Percentiles rank a stretch among this genome's conserved stretches.
phyloP scores from a whole-genome alignment of 2,113 vertebrate genomes.

The Syngnathus floridae region DNA sequence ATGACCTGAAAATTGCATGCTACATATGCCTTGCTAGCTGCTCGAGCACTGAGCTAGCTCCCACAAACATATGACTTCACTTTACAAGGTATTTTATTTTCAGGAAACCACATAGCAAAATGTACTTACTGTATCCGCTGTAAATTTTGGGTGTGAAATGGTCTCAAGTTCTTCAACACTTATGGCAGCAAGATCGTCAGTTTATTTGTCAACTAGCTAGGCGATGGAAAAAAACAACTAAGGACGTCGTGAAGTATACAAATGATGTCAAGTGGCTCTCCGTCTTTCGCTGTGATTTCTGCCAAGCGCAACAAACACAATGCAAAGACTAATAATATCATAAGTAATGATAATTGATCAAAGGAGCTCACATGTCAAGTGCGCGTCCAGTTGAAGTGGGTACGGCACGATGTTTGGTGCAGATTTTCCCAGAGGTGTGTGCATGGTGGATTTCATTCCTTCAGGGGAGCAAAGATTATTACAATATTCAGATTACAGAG shows the following conservation, averaged over 20 bases:
- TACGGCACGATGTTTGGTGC: conserved; percentile 33
- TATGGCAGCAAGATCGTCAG: too few relatives aligned
- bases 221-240: not conserved
- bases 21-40: too few relatives aligned
- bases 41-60: too few relatives aligned
- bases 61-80: not conserved
- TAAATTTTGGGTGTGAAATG: too few relatives aligned
- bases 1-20: too few relatives aligned
- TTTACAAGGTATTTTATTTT: not conserved
- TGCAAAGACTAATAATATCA: not conserved
- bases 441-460: conserved; percentile 63
- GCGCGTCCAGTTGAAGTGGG: conserved; percentile 15
- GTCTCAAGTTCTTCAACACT: too few relatives aligned
- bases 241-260: not conserved
- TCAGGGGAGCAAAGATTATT: conserved; percentile 74
- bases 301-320: not conserved
- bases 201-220: not conserved
- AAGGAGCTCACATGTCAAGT: conserved; percentile 16
- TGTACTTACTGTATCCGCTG: too few relatives aligned
- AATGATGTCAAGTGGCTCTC: not conserved
- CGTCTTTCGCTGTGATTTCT: not conserved
- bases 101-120: too few relatives aligned
- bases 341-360: not conserved
- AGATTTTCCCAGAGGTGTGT: conserved; percentile 55
- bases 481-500: conserved; percentile 78